Conservation (phyloP, 2,113 vertebrate genomes). For the Rhinopomastus cyanomelas region DNA sequence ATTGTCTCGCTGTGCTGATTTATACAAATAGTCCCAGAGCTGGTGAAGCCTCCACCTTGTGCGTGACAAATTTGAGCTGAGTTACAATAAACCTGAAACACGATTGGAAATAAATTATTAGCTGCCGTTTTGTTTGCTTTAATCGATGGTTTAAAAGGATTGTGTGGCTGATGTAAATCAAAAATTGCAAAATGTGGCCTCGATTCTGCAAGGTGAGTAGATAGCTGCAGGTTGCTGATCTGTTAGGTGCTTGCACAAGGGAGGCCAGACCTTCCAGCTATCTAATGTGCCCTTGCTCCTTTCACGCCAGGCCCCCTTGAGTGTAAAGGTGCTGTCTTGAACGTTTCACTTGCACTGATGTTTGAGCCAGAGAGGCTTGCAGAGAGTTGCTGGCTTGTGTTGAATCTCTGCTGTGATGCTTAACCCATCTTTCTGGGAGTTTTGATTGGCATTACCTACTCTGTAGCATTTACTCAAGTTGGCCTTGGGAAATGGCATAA, state of each 20-base stretch:
- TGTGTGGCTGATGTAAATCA: not conserved
- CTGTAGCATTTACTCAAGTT: not conserved
- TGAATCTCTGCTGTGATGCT: not conserved
- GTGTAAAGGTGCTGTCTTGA: not conserved
- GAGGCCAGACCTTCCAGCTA: not conserved
- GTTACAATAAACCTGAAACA: conserved; percentile 37
- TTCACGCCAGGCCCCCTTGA: not conserved
- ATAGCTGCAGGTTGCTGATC: not conserved
- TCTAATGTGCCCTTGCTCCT: not conserved
- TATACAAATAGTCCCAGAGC: conserved; percentile 23
- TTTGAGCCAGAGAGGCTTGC: not conserved
- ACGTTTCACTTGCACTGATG: not conserved
- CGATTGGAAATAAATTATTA: conserved; percentile 24
- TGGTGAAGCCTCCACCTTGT: not conserved
- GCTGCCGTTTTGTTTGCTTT: conserved; percentile 33
- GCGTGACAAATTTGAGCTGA: not conserved
- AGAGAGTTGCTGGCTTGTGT: not conserved
- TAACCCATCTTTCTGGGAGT: not conserved
- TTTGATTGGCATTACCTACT: not conserved
- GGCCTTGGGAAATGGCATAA: not conserved
- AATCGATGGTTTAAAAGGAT: conserved; percentile 17
- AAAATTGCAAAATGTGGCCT: not conserved
- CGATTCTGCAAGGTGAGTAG: not conserved
- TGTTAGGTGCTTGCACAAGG: not conserved
- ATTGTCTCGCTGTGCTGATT: conserved; percentile 40